Evolutionary conservation across 2,888 invertebrate genomes (phyloP).

Genomic region (Lottia scabra): DNA sequence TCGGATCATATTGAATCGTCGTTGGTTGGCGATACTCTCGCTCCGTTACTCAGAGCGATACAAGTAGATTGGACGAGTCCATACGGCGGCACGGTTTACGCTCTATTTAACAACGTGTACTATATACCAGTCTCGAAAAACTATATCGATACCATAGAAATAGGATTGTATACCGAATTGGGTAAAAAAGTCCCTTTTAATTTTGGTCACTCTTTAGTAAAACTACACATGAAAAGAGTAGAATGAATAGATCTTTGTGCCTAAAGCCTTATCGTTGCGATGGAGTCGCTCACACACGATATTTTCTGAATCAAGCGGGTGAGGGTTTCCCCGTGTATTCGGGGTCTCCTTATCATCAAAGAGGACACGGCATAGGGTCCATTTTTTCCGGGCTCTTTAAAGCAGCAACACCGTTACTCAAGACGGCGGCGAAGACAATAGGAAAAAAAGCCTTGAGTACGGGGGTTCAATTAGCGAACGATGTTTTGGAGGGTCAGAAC

Average conservation of each 20-base stretch:
- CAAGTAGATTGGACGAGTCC: not conserved
- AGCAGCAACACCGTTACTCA: not conserved
- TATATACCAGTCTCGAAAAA: not conserved
- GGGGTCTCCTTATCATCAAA: not conserved
- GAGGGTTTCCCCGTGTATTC: not conserved
- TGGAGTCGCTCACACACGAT: not conserved
- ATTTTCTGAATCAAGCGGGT: not conserved
- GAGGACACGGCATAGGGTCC: not conserved
- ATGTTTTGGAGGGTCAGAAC: not conserved
- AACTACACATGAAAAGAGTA: not conserved
- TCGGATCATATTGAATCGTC: not conserved
- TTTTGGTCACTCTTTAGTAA: not conserved
- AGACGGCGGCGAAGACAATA: not conserved
- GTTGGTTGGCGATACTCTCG: not conserved
- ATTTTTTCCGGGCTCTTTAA: not conserved
- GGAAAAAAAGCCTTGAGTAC: not conserved
- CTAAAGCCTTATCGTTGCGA: not conserved
- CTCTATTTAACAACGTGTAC: not conserved
- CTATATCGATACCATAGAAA: no score
- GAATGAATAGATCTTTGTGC: not conserved
- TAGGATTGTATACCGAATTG: no score
- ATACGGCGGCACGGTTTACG: not conserved
- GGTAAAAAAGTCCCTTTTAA: no score
- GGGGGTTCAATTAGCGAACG: not conserved
- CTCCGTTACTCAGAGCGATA: not conserved